Conservation (phyloP, 2,113 vertebrate genomes). For the Parotia lawesii region DNA sequence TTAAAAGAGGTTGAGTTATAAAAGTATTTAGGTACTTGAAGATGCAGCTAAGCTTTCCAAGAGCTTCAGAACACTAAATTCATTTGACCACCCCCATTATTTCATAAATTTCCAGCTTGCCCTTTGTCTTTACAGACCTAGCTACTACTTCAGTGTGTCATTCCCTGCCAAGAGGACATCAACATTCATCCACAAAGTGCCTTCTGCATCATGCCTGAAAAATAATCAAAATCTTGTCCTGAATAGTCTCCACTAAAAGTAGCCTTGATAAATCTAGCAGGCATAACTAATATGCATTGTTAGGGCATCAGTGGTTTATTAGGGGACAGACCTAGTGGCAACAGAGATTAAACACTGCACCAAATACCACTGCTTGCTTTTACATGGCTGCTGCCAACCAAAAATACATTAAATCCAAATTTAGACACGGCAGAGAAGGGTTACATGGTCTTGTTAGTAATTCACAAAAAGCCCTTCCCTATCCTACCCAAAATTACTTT, state of each 20-base stretch:
- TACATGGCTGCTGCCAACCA: background rate
- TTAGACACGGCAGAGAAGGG: background rate
- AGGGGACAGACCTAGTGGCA: background rate
- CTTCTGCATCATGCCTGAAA: background rate
- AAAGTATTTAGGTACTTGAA: background rate
- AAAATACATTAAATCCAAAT: constrained; percentile 9
- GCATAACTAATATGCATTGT: background rate
- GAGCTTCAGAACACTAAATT: background rate
- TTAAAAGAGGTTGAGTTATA: background rate
- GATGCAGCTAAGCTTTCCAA: background rate
- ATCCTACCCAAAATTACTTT: background rate
- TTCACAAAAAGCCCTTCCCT: background rate
- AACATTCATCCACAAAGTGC: background rate
- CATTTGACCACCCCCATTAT: background rate
- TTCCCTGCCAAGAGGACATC: background rate
- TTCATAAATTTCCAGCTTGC: background rate
- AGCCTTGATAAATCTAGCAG: background rate
- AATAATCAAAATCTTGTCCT: background rate
- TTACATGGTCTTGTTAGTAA: background rate
- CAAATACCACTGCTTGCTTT: background rate
- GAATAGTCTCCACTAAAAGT: background rate
- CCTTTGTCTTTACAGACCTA: background rate
- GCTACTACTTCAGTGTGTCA: background rate
- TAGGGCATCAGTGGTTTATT: background rate
- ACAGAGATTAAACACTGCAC: background rate